Evolutionary conservation across 2,888 invertebrate species (phyloP), one percentile per base, ranked within the genome.

Genomic region (Microctonus hyperodae): DNA sequence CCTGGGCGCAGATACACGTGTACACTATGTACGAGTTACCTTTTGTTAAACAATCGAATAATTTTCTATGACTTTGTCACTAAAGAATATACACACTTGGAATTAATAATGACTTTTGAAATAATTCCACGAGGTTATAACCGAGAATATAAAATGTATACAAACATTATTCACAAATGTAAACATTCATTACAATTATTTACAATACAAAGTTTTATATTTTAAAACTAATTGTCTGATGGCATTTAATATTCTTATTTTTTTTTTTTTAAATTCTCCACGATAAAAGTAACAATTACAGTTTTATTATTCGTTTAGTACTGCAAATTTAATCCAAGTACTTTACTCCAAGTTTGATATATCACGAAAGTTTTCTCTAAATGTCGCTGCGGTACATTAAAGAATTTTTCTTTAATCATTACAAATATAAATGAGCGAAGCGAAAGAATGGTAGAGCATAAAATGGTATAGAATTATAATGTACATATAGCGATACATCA

Each of bases 391-490:
- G 60, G 31, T 60, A 33, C 44, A 33, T 35, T 48, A 20, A 48
- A 33, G 16, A 48, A 50, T 22, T 48, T 44, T 60, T 31, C 28
- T 10, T 33, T 33, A 50, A 33, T 60, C 16, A n/a, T n/a, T n/a
- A n/a, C 16, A 13, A 44, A 40, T 16, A 40, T 51, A 37, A 13
- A 59, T 51, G 35, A 50, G 40, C 4, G 33, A 33, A 33, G 23
- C 59, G 53, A 48, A 61, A 53, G 31, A 64, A 67, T 61, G 57
- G 44, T 31, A 56, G 61, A 58, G 40, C 50, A 63, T 61, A 56
- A 65, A 66, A 68, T 61, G 58, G 68, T 63, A 65, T 58, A 65
- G 53, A 59, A 69, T 70, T 65, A 51, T 35, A 51, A 51, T 51
- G n/a, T n/a, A 51, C 13, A 11, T 28, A 13, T 33, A 22, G 58